Percentiles rank a stretch among this genome's conserved stretches.
phyloP scores from a whole-genome alignment of 2,888 invertebrate genomes.

The Platycheirus albimanus region DNA sequence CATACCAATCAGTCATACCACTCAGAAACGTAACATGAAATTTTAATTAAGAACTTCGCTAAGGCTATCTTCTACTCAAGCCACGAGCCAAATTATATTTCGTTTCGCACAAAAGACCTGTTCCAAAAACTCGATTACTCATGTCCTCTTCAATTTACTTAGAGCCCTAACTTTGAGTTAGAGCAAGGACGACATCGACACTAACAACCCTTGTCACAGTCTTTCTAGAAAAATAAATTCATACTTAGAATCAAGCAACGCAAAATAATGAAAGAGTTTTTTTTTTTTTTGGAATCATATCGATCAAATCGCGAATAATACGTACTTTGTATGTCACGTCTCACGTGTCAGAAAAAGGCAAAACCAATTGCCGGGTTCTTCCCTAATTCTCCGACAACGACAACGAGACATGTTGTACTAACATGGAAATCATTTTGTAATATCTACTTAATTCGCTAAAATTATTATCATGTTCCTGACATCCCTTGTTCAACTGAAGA shows the following conservation, averaged over 20 bases:
- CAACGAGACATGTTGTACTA: constrained; percentile 32
- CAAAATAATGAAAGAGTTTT: constrained; percentile 8
- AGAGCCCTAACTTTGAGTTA: constrained; percentile 3
- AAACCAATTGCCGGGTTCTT: constrained; percentile 1
- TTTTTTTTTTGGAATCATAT: constrained; percentile 50
- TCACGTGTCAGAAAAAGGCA: constrained; percentile 59
- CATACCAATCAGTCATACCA: constrained; percentile 12
- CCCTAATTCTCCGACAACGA: constrained; percentile 1
- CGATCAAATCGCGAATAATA: constrained; percentile 52
- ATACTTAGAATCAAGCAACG: too few species aligned
- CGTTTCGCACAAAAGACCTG: constrained; percentile 15
- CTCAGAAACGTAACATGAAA: constrained; percentile 12
- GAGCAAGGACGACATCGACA: constrained; percentile 17
- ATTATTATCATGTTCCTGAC: constrained; percentile 71
- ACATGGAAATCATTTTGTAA: constrained; percentile 59
- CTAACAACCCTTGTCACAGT: constrained; percentile 19
- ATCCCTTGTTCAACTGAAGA: constrained; percentile 42
- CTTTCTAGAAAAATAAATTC: too few species aligned
- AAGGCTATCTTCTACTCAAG: constrained; percentile 7
- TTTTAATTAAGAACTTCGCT: constrained; percentile 21
- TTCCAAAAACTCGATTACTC: constrained; percentile 15
- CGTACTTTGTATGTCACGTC: constrained; percentile 45
- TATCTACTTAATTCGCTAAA: constrained; percentile 60
- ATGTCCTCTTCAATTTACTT: constrained; percentile 4
- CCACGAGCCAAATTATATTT: not conserved